Base-by-base conservation (phyloP, 2,797 vertebrate genomes). In the Uromys caudimaculatus region DNA sequence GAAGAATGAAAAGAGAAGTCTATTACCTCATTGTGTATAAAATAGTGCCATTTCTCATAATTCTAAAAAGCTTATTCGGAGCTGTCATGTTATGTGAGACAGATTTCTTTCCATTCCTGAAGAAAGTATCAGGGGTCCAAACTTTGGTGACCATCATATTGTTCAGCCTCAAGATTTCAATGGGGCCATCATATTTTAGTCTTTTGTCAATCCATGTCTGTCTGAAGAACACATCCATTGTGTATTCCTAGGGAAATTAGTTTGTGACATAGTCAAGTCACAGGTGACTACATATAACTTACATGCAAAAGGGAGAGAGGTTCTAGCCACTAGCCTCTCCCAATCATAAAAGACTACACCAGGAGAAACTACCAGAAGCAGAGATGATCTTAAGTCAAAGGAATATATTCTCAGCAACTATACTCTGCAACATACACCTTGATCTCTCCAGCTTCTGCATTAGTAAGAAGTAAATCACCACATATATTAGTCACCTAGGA, bases 171-270 rank as follows among this genome's bases (percentile, higher is more conserved):
- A 99, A 98, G 98, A 99, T 99, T 99, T 99, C 99, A 95, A 99
- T 99, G 0, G 99, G 99, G 2, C 99, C 99, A 47, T 99, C 99
- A 19, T 99, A 99, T 98, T 98, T 99, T 95, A 99, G 98, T 95
- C 99, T 98, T 97, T 99, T 99, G 98, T 99, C 99, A 94, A 99
- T 99, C 99, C 99, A 99, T 0, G 99, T 99, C 98, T 99, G 99
- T 62, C 99, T 99, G 98, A 99, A 99, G 98, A 99, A 99, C 96
- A 99, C 99, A 96, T 99, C 99, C 99, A 99, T 99, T n/a, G 99
- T 99, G 97, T 99, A 99, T 96, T 99, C 99, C 99, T 99, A 93
- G 81, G 97, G 96, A 96, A 97, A 98, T 98, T 96, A 95, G 97
- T 91, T 95, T 96, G 69, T 83, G 82, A 78, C 35, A 92, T 35